A percentile compares a stretch with the other conserved stretches of the same genome.
phyloP scores from a whole-genome alignment of 2,113 vertebrate species.

The Protobothrops mucrosquamatus region DNA sequence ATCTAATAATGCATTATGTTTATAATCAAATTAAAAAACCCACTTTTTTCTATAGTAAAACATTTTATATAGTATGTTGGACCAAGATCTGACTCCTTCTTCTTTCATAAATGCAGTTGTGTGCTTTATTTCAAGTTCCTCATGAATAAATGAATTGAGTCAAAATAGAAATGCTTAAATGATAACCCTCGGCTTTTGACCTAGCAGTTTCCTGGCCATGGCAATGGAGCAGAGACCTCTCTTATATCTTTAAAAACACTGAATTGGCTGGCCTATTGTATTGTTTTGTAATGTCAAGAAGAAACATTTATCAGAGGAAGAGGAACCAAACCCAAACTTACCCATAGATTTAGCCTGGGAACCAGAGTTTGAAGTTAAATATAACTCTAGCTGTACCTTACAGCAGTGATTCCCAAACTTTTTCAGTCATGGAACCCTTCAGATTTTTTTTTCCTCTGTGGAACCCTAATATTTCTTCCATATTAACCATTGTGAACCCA shows the following conservation, averaged over 20 bases:
- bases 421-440: not conserved
- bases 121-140: not conserved
- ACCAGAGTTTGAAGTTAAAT: conserved; percentile 63
- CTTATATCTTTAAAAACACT: conserved; percentile 41
- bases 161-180: conserved; percentile 39
- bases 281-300: conserved; percentile 54
- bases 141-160: conserved; percentile 41
- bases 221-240: conserved; percentile 48
- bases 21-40: not conserved
- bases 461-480: not conserved
- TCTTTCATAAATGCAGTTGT: not conserved
- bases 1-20: not conserved
- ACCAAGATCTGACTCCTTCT: not conserved
- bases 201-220: conserved; percentile 40
- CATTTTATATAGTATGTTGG: not conserved
- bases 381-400: conserved; percentile 67
- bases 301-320: conserved; percentile 57
- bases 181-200: conserved; percentile 37
- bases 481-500: not conserved
- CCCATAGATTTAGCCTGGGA: conserved; percentile 63
- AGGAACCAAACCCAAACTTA: conserved; percentile 48
- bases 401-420: not conserved
- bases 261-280: conserved; percentile 44
- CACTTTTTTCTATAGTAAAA: not conserved
- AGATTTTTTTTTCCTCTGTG: not conserved